Evolutionary conservation across 1,140 invertebrate genomes (phyloP).

Genomic region (Rhynchophorus ferrugineus): DNA sequence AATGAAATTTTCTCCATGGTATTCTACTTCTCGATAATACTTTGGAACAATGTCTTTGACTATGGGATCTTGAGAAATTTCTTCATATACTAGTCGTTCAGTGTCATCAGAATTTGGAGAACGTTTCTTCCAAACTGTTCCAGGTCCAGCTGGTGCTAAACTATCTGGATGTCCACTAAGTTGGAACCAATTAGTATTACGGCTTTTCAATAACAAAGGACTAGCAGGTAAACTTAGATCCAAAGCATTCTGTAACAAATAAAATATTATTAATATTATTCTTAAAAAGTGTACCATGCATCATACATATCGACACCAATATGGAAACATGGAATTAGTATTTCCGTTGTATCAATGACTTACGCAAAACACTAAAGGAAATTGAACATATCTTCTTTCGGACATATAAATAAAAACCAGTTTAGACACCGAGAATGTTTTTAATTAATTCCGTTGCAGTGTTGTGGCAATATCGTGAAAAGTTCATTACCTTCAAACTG

Average conservation of each 20-base stretch:
- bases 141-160: conserved; percentile 86
- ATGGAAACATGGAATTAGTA: too few relatives aligned
- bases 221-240: conserved; percentile 87
- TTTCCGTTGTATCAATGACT: too few relatives aligned
- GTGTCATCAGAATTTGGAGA: conserved; percentile 63
- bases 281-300: too few relatives aligned
- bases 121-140: conserved; percentile 88
- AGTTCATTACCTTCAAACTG: too few relatives aligned
- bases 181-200: conserved; percentile 73
- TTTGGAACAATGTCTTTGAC: conserved; percentile 73
- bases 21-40: conserved; percentile 80
- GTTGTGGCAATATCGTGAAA: too few relatives aligned
- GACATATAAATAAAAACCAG: too few relatives aligned
- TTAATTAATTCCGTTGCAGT: too few relatives aligned
- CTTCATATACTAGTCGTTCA: conserved; percentile 72
- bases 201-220: conserved; percentile 74
- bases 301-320: too few relatives aligned
- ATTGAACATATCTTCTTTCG: too few relatives aligned
- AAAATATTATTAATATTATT: too few relatives aligned
- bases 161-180: conserved; percentile 88
- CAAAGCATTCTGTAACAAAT: conserved; percentile 77
- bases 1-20: conserved; percentile 81
- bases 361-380: too few relatives aligned
- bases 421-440: too few relatives aligned
- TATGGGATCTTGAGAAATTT: conserved; percentile 65